A percentile compares a stretch with the other conserved stretches of the same genome.
phyloP scores from a whole-genome alignment of 1,140 invertebrate species.

The Heliothis subflexa region DNA sequence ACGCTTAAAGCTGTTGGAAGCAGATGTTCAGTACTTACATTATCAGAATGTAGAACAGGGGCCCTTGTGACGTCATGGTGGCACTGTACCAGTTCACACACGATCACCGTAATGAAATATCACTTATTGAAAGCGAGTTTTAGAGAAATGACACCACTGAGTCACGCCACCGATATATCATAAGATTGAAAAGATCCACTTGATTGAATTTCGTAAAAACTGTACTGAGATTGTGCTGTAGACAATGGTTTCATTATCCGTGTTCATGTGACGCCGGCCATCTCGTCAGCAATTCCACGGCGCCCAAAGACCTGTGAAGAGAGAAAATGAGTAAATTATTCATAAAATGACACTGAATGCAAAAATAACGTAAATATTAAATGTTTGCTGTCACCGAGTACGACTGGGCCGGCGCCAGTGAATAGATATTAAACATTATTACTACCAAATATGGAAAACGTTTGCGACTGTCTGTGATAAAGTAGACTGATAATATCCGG shows the following conservation, averaged over 20 bases:
- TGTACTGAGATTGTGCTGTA: slow-evolving; percentile 23
- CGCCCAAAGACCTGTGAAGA: slow-evolving; percentile 61
- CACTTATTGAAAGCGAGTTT: slow-evolving; percentile 50
- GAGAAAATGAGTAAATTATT: slow-evolving; percentile 55
- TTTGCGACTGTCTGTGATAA: slow-evolving; percentile 27
- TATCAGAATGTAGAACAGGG: slow-evolving; percentile 60
- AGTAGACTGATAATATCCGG: slow-evolving; percentile 26
- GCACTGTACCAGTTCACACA: slow-evolving; percentile 53
- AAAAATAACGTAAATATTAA: slow-evolving; percentile 52
- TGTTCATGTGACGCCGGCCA: slow-evolving; percentile 37
- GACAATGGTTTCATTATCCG: slow-evolving; percentile 3
- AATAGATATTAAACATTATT: slow-evolving; percentile 42
- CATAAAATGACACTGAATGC: slow-evolving; percentile 43
- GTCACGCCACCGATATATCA: slow-evolving; percentile 53
- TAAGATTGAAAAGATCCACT: slow-evolving; percentile 48
- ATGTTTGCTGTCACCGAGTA: slow-evolving; percentile 17
- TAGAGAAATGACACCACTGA: slow-evolving; percentile 51
- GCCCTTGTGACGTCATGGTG: slow-evolving; percentile 58
- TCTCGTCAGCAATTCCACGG: slow-evolving; percentile 1
- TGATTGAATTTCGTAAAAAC: slow-evolving; percentile 47
- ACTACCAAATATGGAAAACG: slow-evolving; percentile 37
- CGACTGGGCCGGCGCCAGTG: slow-evolving; percentile 30
- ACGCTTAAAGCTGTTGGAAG: slow-evolving; percentile 13
- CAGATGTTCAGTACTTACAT: slow-evolving; percentile 56
- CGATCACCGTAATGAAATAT: slow-evolving; percentile 52